A percentile compares a stretch with the other conserved stretches of the same genome.
Evolutionary conservation across 2,888 invertebrate genomes (phyloP).

Genomic region (Cylloceria caligata): DNA sequence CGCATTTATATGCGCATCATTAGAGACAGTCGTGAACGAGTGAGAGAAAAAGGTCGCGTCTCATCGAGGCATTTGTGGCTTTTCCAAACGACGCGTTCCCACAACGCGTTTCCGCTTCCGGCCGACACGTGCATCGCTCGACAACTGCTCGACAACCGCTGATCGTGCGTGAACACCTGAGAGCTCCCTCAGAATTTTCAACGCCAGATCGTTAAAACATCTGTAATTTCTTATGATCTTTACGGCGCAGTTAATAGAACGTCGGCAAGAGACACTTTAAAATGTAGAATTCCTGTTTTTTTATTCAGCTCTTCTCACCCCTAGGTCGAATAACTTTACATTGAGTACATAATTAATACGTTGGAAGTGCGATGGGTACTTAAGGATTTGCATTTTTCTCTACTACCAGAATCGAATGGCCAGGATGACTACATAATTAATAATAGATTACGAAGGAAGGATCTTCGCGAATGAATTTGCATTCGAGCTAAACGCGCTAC

Average conservation of each 20-base stretch:
- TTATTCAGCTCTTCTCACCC: constrained; percentile 1
- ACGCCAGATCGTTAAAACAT: constrained; percentile 56
- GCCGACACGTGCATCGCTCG: constrained; percentile 76
- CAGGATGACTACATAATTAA: constrained; percentile 59
- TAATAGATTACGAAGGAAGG: constrained; percentile 54
- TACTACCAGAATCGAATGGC: constrained; percentile 60
- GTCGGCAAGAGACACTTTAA: background rate
- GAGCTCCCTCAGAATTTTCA: constrained; percentile 54
- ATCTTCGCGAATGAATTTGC: constrained; percentile 56
- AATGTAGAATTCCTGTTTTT: constrained; percentile 18
- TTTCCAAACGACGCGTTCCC: constrained; percentile 75
- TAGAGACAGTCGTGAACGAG: constrained; percentile 68
- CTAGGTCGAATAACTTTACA: constrained; percentile 35
- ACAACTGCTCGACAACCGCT: constrained; percentile 54
- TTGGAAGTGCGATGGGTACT: background rate
- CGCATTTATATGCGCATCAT: constrained; percentile 80
- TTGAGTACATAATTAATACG: constrained; percentile 45
- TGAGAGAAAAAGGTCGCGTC: constrained; percentile 13
- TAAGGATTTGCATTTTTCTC: constrained; percentile 56
- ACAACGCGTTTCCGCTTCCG: constrained; percentile 81
- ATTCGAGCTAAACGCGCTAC: constrained; percentile 32
- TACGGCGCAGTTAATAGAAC: constrained; percentile 24
- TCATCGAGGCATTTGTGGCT: constrained; percentile 71
- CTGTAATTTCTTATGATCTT: constrained; percentile 50
- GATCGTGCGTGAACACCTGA: constrained; percentile 71